Evolutionary conservation across 2,797 vertebrate genomes (phyloP).

Genomic region (Cirrhinus mrigala): DNA sequence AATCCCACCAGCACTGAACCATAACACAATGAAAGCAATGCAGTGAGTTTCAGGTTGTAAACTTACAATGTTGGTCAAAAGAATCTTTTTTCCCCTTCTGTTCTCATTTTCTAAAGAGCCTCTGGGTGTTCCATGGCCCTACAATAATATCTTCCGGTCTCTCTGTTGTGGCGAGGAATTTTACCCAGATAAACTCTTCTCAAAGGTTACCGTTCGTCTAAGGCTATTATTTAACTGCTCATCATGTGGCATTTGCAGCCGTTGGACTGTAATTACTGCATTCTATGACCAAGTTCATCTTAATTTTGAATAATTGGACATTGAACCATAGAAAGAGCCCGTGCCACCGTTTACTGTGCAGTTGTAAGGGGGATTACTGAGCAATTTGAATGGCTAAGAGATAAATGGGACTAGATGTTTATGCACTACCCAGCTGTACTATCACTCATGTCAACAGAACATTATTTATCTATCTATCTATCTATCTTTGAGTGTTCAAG

Average conservation of each 20-base stretch:
- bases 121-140: conserved; percentile 35
- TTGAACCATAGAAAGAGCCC: conserved; percentile 65
- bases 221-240: conserved; percentile 75
- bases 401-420: conserved; percentile 67
- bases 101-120: conserved; percentile 44
- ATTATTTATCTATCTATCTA: not conserved
- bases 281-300: conserved; percentile 72
- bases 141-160: conserved; percentile 45
- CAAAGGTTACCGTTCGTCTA: conserved; percentile 74
- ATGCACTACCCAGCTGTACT: conserved; percentile 1
- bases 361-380: conserved; percentile 66
- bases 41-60: conserved; percentile 14
- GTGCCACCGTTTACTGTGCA: conserved; percentile 64
- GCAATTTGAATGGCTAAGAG: conserved; percentile 68
- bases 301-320: conserved; percentile 77
- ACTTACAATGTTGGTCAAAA: conserved; percentile 23
- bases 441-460: not conserved
- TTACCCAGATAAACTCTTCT: conserved; percentile 68
- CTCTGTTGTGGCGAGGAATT: conserved; percentile 63
- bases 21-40: conserved; percentile 20
- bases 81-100: conserved; percentile 22
- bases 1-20: conserved; percentile 9
- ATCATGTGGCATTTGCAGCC: conserved; percentile 73
- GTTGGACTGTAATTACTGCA: conserved; percentile 75
- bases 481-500: no score